Evolutionary conservation across 2,888 invertebrate species (phyloP), one percentile per base, ranked within the genome.

Genomic region (Phengaris alcon): DNA sequence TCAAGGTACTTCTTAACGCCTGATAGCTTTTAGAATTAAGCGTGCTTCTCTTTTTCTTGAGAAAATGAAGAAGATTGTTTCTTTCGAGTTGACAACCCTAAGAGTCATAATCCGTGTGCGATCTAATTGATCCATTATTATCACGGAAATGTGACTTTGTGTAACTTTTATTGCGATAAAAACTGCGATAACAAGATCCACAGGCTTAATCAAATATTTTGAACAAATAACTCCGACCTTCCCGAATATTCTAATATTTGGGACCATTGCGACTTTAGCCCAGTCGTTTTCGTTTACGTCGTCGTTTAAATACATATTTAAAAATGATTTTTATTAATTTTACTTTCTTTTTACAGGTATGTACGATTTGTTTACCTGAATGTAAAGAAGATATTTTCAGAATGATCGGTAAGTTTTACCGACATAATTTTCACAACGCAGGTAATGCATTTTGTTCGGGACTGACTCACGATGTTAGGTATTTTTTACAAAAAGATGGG

Each of bases 101-200:
- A 52, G 1, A 10, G 64, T 9, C 35, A 44, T 6, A 64, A 64
- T 35, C 64, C 12, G 35, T 64, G 64, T 64, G 64, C 64, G 64
- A 64, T 44, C 35, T 64, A 64, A 64, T 64, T 64, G 64, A 64
- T 64, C 64, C 64, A 64, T 64, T 64, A 64, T 64, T 44, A 64
- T 35, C 64, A 64, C 64, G 64, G 7, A 64, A 64, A 64, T 35
- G 64, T 64, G 35, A 64, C 64, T 64, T 64, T 35, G 35, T 64
- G 64, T 44, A 35, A 64, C 35, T 64, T 64, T 64, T 64, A 64
- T 64, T 64, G 64, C 64, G 64, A 64, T 35, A 10, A 12, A 64
- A 64, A 64, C 12, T 44, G 35, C 35, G 13, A 44, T 64, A 64
- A 13, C 6, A 35, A 64, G 64, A 35, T 64, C 64, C 12, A 44